These are phyloP conservation scores for Dicycla oo DNA, from an alignment of 2,888 invertebrate species.

Conservation along the genomic window DNA sequence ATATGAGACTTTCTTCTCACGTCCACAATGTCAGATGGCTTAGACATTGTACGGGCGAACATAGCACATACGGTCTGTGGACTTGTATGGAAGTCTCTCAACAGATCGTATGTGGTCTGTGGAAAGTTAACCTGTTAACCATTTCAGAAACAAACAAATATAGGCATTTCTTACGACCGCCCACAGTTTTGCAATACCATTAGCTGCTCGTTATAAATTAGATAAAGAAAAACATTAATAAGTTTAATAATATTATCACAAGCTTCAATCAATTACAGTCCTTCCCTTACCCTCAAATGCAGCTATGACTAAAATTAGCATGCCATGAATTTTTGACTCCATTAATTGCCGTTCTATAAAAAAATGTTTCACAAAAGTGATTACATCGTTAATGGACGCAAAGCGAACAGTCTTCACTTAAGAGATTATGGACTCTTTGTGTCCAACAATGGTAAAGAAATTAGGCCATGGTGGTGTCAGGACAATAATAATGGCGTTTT, in stretches of 20 bases:
- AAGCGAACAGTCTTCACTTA: constrained; percentile 50
- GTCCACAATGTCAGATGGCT: too few relatives aligned
- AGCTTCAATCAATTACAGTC: constrained; percentile 11
- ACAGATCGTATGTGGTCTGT: too few relatives aligned
- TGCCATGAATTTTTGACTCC: constrained; percentile 62
- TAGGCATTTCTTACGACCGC: not conserved
- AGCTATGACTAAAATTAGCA: constrained; percentile 52
- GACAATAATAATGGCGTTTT: constrained; percentile 18
- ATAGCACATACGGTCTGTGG: too few relatives aligned
- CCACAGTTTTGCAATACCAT: not conserved
- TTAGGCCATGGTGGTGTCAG: constrained; percentile 23
- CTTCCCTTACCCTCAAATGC: not conserved
- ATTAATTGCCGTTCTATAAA: constrained; percentile 49
- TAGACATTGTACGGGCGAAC: too few relatives aligned
- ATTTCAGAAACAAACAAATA: not conserved
- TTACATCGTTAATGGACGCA: constrained; percentile 57
- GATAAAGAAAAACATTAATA: not conserved
- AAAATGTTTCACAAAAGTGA: constrained; percentile 49
- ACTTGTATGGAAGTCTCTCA: too few relatives aligned
- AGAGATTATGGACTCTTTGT: constrained; percentile 58
- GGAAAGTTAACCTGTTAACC: too few relatives aligned
- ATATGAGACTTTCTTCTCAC: too few relatives aligned
- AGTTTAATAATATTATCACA: not conserved
- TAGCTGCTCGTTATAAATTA: not conserved
- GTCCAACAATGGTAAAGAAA: constrained; percentile 45